A percentile compares a stretch with the other conserved stretches of the same genome.
These are phyloP conservation scores for Hymenopus coronatus DNA, from an alignment of 2,888 invertebrate genomes.

Conservation along the genomic window DNA sequence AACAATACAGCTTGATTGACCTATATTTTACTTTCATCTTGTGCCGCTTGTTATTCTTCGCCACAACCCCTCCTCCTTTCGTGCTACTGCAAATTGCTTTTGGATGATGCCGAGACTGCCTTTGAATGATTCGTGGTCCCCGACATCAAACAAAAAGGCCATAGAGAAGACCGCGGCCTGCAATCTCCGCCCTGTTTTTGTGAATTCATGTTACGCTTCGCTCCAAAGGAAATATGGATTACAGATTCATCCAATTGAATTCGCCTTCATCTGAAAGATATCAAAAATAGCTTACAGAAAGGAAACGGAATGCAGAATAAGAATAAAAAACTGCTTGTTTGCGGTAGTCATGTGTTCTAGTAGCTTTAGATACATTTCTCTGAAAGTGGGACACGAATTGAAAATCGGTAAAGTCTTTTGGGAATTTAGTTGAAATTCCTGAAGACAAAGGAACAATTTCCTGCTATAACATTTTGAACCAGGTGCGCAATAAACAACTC, in stretches of 20 bases:
- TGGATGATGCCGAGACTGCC: neutral
- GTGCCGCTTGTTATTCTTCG: neutral
- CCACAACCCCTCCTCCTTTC: neutral
- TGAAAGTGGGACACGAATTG: neutral
- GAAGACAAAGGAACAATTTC: neutral
- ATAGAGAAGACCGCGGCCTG: neutral
- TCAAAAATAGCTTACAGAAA: neutral
- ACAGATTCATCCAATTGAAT: neutral
- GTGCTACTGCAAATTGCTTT: neutral
- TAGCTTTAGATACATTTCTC: neutral
- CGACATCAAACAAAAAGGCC: neutral
- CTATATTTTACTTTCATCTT: neutral
- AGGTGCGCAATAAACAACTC: too few species aligned
- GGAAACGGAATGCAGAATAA: neutral
- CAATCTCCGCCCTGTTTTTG: neutral
- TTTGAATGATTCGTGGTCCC: neutral
- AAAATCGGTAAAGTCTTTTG: neutral
- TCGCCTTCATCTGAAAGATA: neutral
- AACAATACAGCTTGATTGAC: neutral
- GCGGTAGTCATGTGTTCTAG: neutral
- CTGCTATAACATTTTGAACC: too few species aligned
- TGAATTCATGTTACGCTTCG: neutral
- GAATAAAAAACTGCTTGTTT: neutral
- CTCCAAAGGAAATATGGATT: neutral
- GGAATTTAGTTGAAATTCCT: neutral